Evolutionary conservation across 2,888 invertebrate species (phyloP), one percentile per base, ranked within the genome.

Genomic region (Troides helena): DNA sequence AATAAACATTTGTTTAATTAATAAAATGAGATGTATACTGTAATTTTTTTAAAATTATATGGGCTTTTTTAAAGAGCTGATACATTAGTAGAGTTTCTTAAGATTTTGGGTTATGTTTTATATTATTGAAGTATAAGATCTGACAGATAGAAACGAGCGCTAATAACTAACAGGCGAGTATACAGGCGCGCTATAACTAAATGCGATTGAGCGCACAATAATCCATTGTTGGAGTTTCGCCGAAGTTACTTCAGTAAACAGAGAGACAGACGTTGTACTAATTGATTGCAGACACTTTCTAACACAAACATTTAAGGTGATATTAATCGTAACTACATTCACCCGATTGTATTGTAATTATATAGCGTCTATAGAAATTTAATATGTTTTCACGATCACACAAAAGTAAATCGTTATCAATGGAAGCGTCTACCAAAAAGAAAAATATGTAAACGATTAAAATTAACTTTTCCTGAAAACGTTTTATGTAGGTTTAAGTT

Each of bases 281-380:
- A 82, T 83, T 82, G 80, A 81, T 82, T 78, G 78, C 80, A 78
- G 77, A 77, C 74, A 76, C 76, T 70, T 70, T 76, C 77, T 77
- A 78, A 75, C 77, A 75, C 77, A 80, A 81, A 77, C 74, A 76
- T 76, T 76, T 72, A 66, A 67, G 64, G 64, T 67, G 63, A 67
- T 70, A 70, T 67, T 70, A 67, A 67, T 63, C 63, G 63, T 70
- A 39, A 60, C 60, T 66, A 70, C 62, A 70, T 18, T 50, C 50
- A 17, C 17, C 14, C 50, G 14, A 50, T 50, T 17, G 5, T 18
- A 17, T 17, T 50, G 50, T 50, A 50, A 17, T 50, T 50, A 0
- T 50, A 18, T 17, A 4, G 14, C 17, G 14, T 50, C 17, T 50
- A 17, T 50, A 17, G 50, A 50, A 12, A 50, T 5, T 50, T 12